Evolutionary conservation across 2,888 invertebrate species (phyloP).

Genomic region (Micoletzkya japonica): DNA sequence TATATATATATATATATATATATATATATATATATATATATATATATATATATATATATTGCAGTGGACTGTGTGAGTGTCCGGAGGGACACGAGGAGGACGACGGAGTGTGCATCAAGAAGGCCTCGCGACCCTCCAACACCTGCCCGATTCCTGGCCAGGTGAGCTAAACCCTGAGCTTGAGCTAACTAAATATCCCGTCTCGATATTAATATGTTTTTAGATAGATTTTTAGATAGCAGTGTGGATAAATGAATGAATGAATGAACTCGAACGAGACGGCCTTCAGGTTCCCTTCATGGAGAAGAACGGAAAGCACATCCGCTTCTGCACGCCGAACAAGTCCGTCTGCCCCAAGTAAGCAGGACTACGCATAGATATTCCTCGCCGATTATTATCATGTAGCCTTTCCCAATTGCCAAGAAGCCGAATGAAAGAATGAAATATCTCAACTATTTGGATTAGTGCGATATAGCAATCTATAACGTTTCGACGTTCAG

Average conservation of each 20-base stretch:
- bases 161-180: constrained; percentile 12
- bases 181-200: not conserved
- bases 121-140: constrained; percentile 41
- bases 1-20: no score
- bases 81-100: constrained; percentile 50
- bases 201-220: no score
- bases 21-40: not conserved
- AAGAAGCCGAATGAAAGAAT: no score
- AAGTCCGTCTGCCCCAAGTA: constrained; percentile 43
- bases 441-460: no score
- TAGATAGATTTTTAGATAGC: no score
- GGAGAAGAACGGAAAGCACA: constrained; percentile 48
- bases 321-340: constrained; percentile 51
- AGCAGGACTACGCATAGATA: no score
- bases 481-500: constrained; percentile 29
- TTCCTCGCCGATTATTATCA: no score
- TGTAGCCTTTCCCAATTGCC: no score
- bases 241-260: no score
- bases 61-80: constrained; percentile 47
- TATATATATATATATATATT: not conserved
- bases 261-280: no score
- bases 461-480: not conserved
- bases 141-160: constrained; percentile 58
- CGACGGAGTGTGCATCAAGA: constrained; percentile 49
- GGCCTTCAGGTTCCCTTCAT: constrained; percentile 45